Evolutionary conservation across 2,888 invertebrate genomes (phyloP).

Genomic region (Rhagium mordax): DNA sequence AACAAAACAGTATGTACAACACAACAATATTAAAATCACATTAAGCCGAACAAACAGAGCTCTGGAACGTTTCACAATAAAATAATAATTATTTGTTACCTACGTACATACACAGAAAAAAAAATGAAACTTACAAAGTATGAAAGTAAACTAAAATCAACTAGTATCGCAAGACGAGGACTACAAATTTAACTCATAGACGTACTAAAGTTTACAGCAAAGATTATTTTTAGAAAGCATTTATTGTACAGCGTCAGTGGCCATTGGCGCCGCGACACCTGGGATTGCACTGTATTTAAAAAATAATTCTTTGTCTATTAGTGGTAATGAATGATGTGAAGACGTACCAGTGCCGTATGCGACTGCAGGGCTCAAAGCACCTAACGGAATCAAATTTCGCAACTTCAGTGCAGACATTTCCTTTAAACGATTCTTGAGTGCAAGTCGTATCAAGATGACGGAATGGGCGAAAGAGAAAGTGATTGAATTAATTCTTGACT

Average conservation of each 20-base stretch:
- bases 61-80: background rate
- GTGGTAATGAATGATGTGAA: no score
- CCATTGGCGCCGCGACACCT: constrained; percentile 26
- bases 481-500: no score
- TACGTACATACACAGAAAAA: constrained; percentile 4
- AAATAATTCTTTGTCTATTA: no score
- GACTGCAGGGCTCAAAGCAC: no score
- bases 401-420: no score
- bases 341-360: no score
- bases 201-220: constrained; percentile 30
- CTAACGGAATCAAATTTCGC: no score
- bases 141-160: constrained; percentile 32
- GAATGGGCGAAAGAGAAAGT: no score
- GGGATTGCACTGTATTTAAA: background rate
- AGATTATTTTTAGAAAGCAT: constrained; percentile 43
- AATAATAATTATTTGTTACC: constrained; percentile 8
- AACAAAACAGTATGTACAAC: background rate
- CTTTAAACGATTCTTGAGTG: no score
- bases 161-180: constrained; percentile 36
- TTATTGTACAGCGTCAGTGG: constrained; percentile 36
- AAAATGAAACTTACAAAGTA: constrained; percentile 42
- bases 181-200: constrained; percentile 38
- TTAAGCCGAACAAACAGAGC: background rate
- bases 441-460: no score
- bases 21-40: no score